Base-by-base conservation (phyloP, 1,140 invertebrate species). In the Drosophila pandora region DNA sequence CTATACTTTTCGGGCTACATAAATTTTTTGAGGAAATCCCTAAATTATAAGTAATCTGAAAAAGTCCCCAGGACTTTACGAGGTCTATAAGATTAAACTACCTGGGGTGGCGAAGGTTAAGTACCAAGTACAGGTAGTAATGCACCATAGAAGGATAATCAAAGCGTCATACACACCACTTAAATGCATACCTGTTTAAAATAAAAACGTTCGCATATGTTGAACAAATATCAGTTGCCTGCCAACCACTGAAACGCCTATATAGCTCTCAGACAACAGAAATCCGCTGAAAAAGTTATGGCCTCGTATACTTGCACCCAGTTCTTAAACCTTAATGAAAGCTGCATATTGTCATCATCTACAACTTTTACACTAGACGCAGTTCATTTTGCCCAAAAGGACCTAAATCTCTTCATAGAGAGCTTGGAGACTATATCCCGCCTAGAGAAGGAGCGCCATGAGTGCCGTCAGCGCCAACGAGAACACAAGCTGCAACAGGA, bases 341-440 rank as follows among this genome's bases (percentile, higher is more conserved):
- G 54, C 10, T 21, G 65, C 25, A 0, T n/a, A 4, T 2, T 48
- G 0, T 39, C 59, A 2, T 21, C 4, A 7, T 37, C 53, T 21
- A 74, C 71, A 23, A 88, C 76, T 0, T 76, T 61, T 13, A 89
- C 71, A 0, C 43, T 91, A 10, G 72, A 91, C 23, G 80, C 87
- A 10, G 28, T 58, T 0, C 58, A 57, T 6, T 91, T 91, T 37
- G 39, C 30, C 0, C 50, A 70, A 28, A 22, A 47, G 0, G 90
- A 91, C 25, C 45, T 91, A 12, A 28, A 30, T 0, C 45, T 90
- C 0, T 91, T 90, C 17, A 67, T 91, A 0, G 83, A 91, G 9
- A 82, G 76, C 30, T 28, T 91, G 45, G 90, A 91, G 39, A 90
- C 72, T 0, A 85, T 91, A 4, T 45, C 73, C 0, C 74, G 76